phyloP scores from a whole-genome alignment of 2,797 vertebrate species.

The Bradypodion ventrale region DNA sequence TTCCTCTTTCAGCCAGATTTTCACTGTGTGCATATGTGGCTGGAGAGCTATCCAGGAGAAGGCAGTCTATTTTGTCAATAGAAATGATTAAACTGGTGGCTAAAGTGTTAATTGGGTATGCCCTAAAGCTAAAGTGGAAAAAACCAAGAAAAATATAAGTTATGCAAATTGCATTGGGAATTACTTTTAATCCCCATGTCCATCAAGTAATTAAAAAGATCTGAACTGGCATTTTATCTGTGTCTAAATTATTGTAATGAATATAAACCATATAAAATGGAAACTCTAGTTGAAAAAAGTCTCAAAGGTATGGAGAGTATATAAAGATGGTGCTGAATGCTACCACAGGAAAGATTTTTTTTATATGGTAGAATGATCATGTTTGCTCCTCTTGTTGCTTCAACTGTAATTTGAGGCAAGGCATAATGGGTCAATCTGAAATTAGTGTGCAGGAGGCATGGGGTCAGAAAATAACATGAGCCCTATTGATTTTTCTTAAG shows the following conservation, averaged over 20 bases:
- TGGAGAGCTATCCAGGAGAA: not conserved
- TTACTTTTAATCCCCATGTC: not conserved
- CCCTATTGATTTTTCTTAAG: conserved; percentile 77
- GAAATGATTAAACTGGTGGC: not conserved
- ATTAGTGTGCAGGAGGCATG: conserved; percentile 64
- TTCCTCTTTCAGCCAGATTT: not conserved
- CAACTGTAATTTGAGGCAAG: conserved; percentile 45
- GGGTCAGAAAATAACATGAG: conserved; percentile 63
- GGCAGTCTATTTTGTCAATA: not conserved
- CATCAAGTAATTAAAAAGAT: not conserved
- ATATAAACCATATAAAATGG: not conserved
- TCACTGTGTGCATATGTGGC: not conserved
- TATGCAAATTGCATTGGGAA: not conserved
- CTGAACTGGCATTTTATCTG: not conserved
- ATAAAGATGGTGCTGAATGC: conserved; percentile 18
- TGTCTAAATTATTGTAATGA: not conserved
- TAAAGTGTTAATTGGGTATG: not conserved
- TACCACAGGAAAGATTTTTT: not conserved
- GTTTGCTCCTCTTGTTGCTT: conserved; percentile 59
- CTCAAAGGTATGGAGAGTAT: not conserved
- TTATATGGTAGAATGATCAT: conserved; percentile 34
- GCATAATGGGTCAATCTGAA: conserved; percentile 64
- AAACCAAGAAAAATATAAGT: not conserved
- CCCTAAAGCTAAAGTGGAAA: not conserved
- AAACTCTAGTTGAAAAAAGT: not conserved